These are phyloP conservation scores for Aphis gossypii DNA, from an alignment of 1,140 invertebrate genomes.

Conservation along the genomic window DNA sequence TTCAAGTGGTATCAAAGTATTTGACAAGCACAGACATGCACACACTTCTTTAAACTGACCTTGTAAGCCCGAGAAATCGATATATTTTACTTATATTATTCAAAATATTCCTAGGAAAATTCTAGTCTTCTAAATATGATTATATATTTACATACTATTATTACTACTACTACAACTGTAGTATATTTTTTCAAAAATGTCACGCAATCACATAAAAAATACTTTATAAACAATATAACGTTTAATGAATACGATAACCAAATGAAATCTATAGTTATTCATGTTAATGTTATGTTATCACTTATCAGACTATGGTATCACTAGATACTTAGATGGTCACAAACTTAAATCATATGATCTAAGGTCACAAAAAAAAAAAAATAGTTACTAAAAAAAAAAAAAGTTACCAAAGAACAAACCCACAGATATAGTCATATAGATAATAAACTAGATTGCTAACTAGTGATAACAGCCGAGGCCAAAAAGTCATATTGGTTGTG, in stretches of 20 bases:
- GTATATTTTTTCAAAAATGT: not conserved
- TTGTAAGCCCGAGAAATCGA: not conserved
- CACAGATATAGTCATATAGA: no score
- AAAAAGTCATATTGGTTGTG: no score
- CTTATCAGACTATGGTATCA: not conserved
- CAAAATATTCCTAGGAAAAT: not conserved
- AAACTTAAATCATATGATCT: no score
- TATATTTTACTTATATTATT: conserved; percentile 17
- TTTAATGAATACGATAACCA: not conserved
- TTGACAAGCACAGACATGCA: not conserved
- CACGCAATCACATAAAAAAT: not conserved
- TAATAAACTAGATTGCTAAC: no score
- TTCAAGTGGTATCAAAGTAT: not conserved
- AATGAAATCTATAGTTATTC: not conserved
- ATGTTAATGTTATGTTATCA: not conserved
- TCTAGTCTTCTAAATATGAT: not conserved
- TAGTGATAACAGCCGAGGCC: no score
- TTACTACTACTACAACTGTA: not conserved
- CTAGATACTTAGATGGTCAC: no score
- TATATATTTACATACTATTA: not conserved
- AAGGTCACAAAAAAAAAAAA: no score
- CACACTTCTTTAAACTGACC: conserved; percentile 5
- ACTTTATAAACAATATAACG: not conserved
- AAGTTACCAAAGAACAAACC: no score
- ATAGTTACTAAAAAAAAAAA: no score